phyloP scores from a whole-genome alignment of 2,888 invertebrate species.

The Ectropis crepuscularia region DNA sequence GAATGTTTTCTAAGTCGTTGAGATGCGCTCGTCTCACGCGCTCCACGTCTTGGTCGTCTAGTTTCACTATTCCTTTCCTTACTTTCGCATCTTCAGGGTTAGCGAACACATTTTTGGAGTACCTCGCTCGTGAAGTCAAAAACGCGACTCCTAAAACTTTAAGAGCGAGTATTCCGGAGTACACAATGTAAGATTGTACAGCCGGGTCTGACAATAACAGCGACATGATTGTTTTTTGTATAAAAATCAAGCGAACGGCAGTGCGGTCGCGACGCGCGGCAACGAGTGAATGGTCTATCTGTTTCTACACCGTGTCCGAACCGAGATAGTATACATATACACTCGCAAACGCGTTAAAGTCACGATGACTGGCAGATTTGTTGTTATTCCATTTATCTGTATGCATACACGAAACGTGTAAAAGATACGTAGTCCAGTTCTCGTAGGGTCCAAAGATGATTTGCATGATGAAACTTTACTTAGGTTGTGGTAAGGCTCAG shows the following conservation, averaged over 20 bases:
- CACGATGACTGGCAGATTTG: conserved; percentile 21
- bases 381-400: conserved; percentile 1
- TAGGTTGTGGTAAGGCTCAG: background rate
- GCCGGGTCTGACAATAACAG: conserved; percentile 24
- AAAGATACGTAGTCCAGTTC: background rate
- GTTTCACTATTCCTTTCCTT: conserved; percentile 61
- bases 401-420: background rate
- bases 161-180: conserved; percentile 65
- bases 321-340: conserved; percentile 18
- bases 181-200: conserved; percentile 65
- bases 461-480: conserved; percentile 8
- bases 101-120: conserved; percentile 56
- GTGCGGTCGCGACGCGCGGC: conserved; percentile 64
- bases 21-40: conserved; percentile 84
- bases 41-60: conserved; percentile 65
- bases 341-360: conserved; percentile 7
- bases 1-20: conserved; percentile 90
- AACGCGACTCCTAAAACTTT: conserved; percentile 58
- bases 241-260: conserved; percentile 9
- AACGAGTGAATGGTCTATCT: conserved; percentile 65
- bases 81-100: conserved; percentile 67
- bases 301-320: conserved; percentile 4
- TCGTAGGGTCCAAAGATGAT: conserved; percentile 2
- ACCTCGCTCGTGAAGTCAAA: conserved; percentile 58
- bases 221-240: conserved; percentile 19